Evolutionary conservation across 2,797 vertebrate species (phyloP).

Genomic region (Sebastes reedi): DNA sequence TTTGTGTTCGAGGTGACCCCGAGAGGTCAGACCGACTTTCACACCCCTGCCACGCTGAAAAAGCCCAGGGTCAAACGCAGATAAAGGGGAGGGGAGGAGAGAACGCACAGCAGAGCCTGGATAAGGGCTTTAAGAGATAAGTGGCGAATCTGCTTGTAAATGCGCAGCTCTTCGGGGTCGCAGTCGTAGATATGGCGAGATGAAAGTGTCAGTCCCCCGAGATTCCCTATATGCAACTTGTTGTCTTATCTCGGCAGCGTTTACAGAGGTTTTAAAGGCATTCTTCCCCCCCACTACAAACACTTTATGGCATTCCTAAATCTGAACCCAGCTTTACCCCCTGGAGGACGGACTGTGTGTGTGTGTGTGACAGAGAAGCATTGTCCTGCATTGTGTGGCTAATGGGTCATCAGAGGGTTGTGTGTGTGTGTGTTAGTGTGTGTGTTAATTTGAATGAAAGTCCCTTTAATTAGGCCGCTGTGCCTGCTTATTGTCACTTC

Average conservation of each 20-base stretch:
- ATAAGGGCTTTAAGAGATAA: constrained; percentile 67
- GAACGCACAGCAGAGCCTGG: constrained; percentile 31
- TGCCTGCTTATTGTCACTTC: constrained; percentile 69
- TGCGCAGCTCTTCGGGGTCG: constrained; percentile 14
- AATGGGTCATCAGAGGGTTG: constrained; percentile 72
- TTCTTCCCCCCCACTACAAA: neutral
- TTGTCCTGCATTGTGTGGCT: constrained; percentile 72
- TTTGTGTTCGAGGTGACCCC: constrained; percentile 66
- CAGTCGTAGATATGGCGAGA: constrained; percentile 27
- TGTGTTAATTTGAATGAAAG: constrained; percentile 72
- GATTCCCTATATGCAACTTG: constrained; percentile 37
- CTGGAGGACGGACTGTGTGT: constrained; percentile 37
- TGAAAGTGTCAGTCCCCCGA: constrained; percentile 28
- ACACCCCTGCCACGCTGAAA: constrained; percentile 31
- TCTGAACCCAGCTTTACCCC: constrained; percentile 57
- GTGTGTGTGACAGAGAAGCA: constrained; percentile 46
- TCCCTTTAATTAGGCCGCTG: constrained; percentile 71
- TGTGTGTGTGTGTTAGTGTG: constrained; percentile 40
- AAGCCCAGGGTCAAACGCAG: constrained; percentile 70
- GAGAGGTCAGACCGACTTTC: constrained; percentile 73
- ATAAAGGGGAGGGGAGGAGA: constrained; percentile 64
- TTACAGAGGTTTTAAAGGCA: constrained; percentile 34
- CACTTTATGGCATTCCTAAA: constrained; percentile 66
- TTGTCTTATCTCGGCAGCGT: constrained; percentile 54
- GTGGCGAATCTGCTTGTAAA: constrained; percentile 65